phyloP scores from a whole-genome alignment of 2,888 invertebrate genomes.

The Exephanes ischioxanthus region DNA sequence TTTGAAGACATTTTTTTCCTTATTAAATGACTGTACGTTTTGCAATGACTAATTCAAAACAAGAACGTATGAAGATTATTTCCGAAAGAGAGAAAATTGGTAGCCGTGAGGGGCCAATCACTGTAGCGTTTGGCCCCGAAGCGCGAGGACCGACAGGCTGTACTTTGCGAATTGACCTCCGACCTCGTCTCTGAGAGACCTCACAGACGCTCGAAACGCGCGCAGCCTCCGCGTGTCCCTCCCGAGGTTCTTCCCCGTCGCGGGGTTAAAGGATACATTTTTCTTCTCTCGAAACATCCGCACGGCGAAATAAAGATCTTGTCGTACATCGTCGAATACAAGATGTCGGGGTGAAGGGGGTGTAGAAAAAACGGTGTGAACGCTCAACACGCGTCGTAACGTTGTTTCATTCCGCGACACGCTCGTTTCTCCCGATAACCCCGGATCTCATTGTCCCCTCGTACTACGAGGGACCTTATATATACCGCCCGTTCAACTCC shows the following conservation, averaged over 20 bases:
- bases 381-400: conserved; percentile 34
- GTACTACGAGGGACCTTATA: neutral
- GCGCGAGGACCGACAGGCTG: conserved; percentile 1
- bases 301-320: conserved; percentile 80
- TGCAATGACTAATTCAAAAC: neutral
- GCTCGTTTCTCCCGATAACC: conserved; percentile 52
- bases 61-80: neutral
- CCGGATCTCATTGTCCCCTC: conserved; percentile 50
- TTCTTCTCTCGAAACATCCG: conserved; percentile 63
- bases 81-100: neutral
- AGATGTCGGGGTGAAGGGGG: conserved; percentile 66
- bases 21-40: neutral
- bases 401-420: conserved; percentile 43
- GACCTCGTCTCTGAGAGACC: conserved; percentile 33
- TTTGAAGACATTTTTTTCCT: neutral
- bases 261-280: conserved; percentile 71
- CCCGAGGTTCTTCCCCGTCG: conserved; percentile 11
- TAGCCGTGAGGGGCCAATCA: neutral
- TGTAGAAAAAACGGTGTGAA: conserved; percentile 29
- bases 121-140: neutral
- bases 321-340: conserved; percentile 79
- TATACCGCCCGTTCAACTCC: conserved; percentile 10
- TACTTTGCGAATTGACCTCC: conserved; percentile 44
- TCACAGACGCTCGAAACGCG: conserved; percentile 9
- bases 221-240: neutral